phyloP scores from a whole-genome alignment of 2,113 vertebrate genomes.

The Malurus elegans region DNA sequence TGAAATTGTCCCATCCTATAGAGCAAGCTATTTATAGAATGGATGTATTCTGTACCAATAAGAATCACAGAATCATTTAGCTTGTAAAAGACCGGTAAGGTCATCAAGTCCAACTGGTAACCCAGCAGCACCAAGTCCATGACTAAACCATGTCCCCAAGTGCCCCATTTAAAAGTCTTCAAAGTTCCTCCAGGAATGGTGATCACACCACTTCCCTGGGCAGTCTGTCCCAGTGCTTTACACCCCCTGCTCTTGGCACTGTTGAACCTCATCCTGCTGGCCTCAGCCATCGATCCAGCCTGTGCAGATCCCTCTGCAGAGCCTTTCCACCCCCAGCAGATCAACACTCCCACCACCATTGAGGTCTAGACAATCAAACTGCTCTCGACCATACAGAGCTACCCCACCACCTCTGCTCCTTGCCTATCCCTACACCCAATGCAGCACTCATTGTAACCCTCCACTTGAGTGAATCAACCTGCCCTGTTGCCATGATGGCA shows the following conservation, averaged over 20 bases:
- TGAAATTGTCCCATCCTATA: neutral
- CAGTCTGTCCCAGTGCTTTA: neutral
- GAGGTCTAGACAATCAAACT: neutral
- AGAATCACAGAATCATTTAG: neutral
- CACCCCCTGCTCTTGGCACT: neutral
- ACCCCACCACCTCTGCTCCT: neutral
- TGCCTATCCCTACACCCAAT: neutral
- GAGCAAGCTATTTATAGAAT: neutral
- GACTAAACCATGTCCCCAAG: neutral
- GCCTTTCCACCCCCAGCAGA: neutral
- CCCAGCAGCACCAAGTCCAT: neutral
- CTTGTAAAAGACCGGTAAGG: neutral
- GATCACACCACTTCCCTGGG: neutral
- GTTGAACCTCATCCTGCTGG: neutral
- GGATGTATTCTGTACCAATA: neutral
- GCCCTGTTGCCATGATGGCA: neutral
- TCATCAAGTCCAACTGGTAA: neutral
- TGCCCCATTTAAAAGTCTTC: neutral
- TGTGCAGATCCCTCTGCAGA: neutral
- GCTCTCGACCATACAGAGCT: neutral
- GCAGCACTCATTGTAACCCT: neutral
- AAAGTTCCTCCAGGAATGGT: neutral
- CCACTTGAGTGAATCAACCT: neutral
- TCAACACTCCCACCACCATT: neutral
- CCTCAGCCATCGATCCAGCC: neutral